A percentile compares a stretch with the other conserved stretches of the same genome.
Conservation (phyloP, 2,888 invertebrate species). For the Camponotus fellah region DNA sequence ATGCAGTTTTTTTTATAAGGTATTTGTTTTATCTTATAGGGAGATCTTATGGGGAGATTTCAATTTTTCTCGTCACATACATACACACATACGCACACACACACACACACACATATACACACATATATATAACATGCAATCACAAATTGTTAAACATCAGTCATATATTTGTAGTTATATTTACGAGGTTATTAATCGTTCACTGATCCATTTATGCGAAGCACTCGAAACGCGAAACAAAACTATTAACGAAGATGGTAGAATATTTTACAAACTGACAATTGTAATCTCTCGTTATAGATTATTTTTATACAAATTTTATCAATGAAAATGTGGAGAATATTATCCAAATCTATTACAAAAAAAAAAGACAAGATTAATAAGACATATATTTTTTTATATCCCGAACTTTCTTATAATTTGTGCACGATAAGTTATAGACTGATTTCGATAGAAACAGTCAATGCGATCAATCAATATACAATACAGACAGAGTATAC, state of each 20-base stretch:
- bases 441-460: constrained; percentile 63
- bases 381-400: constrained; percentile 74
- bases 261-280: constrained; percentile 77
- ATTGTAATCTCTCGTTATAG: constrained; percentile 77
- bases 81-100: not conserved
- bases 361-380: constrained; percentile 50
- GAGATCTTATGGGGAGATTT: constrained; percentile 18
- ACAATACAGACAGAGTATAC: constrained; percentile 61
- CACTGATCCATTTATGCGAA: constrained; percentile 60
- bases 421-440: constrained; percentile 68
- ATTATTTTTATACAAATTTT: constrained; percentile 83
- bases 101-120: too few species aligned
- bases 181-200: constrained; percentile 33
- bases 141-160: not conserved
- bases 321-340: constrained; percentile 62
- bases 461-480: constrained; percentile 63
- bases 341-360: constrained; percentile 68
- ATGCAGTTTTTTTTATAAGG: constrained; percentile 58
- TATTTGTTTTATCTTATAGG: constrained; percentile 56
- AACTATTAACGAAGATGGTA: constrained; percentile 60
- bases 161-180: not conserved
- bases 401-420: constrained; percentile 74
- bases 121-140: not conserved
- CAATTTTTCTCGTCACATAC: constrained; percentile 46
- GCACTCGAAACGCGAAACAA: constrained; percentile 64